Evolutionary conservation across 2,113 vertebrate genomes (phyloP).

Genomic region (Neogale vison): DNA sequence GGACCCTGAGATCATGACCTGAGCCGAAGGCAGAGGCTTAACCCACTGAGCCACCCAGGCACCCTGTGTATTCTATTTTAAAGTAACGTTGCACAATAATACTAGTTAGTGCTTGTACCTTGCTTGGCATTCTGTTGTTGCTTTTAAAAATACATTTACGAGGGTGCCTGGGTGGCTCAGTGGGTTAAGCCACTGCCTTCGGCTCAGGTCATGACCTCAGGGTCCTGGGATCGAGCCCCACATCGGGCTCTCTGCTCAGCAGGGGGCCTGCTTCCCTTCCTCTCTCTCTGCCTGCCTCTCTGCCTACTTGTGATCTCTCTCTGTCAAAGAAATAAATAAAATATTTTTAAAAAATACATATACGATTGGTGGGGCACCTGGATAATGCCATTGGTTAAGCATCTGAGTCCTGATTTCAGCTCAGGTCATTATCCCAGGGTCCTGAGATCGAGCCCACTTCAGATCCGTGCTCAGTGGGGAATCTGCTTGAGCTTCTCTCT

Average conservation of each 20-base stretch:
- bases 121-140: not conserved
- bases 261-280: too few relatives aligned
- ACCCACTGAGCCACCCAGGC: too few relatives aligned
- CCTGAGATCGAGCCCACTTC: not conserved
- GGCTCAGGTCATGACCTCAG: too few relatives aligned
- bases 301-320: too few relatives aligned
- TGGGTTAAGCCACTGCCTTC: too few relatives aligned
- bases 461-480: not conserved
- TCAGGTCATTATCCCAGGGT: not conserved
- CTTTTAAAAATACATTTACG: not conserved
- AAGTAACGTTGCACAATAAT: conserved; percentile 2
- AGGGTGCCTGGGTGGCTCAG: too few relatives aligned
- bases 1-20: too few relatives aligned
- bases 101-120: not conserved
- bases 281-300: too few relatives aligned
- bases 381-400: rapidly evolving
- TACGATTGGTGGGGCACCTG: not conserved
- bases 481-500: not conserved
- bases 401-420: not conserved
- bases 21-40: too few relatives aligned
- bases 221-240: too few relatives aligned
- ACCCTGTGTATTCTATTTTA: not conserved
- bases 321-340: too few relatives aligned
- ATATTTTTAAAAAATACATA: not conserved
- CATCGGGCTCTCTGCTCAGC: too few relatives aligned